These are phyloP conservation scores for Hetaerina titia DNA, from an alignment of 2,888 invertebrate species.

Conservation along the genomic window DNA sequence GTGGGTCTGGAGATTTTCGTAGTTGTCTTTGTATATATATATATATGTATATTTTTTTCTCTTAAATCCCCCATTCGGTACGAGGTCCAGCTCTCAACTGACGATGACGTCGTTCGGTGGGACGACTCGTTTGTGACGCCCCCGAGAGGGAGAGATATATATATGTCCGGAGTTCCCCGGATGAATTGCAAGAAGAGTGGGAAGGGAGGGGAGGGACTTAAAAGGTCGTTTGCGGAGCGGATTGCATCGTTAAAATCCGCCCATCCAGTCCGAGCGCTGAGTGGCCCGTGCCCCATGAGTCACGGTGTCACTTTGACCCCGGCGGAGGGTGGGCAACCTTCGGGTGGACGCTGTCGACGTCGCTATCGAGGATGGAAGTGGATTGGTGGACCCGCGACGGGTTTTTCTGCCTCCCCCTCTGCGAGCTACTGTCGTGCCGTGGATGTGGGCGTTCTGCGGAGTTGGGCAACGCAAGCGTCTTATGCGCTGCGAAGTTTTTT, in stretches of 20 bases:
- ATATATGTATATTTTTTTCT: neutral
- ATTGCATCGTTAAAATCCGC: neutral
- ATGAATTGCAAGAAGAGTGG: too few species aligned
- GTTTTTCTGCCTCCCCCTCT: neutral
- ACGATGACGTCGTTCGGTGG: neutral
- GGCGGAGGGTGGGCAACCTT: neutral
- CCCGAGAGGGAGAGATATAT: neutral
- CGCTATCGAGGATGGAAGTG: neutral
- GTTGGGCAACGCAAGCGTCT: neutral
- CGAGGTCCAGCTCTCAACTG: neutral
- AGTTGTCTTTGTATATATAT: neutral
- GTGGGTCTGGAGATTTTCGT: neutral
- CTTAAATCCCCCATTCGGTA: neutral
- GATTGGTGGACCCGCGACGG: neutral
- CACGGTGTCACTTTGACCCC: neutral
- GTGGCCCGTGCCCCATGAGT: conserved; percentile 1
- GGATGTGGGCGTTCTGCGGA: neutral
- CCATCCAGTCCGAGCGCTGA: neutral
- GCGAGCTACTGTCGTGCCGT: neutral
- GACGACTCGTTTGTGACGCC: neutral
- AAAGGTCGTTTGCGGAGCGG: neutral
- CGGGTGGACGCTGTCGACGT: too few species aligned
- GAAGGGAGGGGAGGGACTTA: too few species aligned
- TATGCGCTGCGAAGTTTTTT: neutral
- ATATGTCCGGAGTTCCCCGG: too few species aligned